phyloP scores from a whole-genome alignment of 2,888 invertebrate genomes.

The Ashinkailepas kermadecensis region DNA sequence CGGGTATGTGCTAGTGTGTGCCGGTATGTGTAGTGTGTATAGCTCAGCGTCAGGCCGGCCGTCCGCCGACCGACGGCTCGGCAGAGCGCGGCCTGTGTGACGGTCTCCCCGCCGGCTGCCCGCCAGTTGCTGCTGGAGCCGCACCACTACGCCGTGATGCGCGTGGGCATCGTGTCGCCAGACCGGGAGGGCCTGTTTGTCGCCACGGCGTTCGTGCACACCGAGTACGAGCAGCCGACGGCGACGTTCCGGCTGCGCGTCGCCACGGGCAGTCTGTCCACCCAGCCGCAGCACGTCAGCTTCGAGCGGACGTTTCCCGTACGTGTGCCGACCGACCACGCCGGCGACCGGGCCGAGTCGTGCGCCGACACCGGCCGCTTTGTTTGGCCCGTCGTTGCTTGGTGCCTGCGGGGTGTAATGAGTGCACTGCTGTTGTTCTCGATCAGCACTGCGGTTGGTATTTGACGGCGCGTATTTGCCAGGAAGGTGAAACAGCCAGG shows the following conservation, averaged over 20 bases:
- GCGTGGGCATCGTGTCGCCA: slow-evolving; percentile 60
- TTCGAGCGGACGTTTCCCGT: slow-evolving; percentile 76
- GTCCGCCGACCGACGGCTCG: too few species aligned
- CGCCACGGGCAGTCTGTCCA: slow-evolving; percentile 63
- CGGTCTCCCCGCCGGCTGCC: slow-evolving; percentile 21
- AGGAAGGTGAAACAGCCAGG: too few species aligned
- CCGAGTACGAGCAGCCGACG: slow-evolving; percentile 59
- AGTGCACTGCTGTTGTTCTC: too few species aligned
- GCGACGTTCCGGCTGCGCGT: slow-evolving; percentile 66
- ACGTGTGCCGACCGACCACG: slow-evolving; percentile 42
- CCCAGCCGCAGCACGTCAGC: slow-evolving; percentile 57
- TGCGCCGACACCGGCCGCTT: too few species aligned
- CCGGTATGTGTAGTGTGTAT: too few species aligned
- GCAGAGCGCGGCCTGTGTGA: background rate
- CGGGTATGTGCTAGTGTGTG: too few species aligned
- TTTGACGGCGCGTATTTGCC: too few species aligned
- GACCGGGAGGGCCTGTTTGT: slow-evolving; percentile 57
- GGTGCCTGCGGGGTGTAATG: too few species aligned
- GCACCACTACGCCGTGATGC: slow-evolving; percentile 60
- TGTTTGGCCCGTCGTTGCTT: too few species aligned
- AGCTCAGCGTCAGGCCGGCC: too few species aligned
- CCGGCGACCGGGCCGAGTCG: slow-evolving; percentile 48
- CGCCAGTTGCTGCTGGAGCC: slow-evolving; percentile 52
- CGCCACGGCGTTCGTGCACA: slow-evolving; percentile 64
- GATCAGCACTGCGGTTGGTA: too few species aligned